Evolutionary conservation across 2,888 invertebrate species (phyloP).

Genomic region (Crematogaster levior): DNA sequence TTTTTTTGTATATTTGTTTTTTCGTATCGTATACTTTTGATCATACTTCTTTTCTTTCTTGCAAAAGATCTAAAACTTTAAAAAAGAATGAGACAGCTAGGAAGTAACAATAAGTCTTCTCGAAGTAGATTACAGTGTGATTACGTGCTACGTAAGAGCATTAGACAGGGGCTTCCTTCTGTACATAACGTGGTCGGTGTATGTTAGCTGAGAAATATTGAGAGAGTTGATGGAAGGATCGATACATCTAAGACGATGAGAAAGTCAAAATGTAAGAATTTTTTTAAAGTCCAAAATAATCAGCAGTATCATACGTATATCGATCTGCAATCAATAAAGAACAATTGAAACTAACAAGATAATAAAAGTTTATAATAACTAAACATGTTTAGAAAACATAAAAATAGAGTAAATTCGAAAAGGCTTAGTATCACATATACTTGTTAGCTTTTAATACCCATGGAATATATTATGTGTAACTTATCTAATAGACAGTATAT

Average conservation of each 20-base stretch:
- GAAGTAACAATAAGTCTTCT: conserved; percentile 78
- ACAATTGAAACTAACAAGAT: background rate
- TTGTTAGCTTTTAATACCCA: background rate
- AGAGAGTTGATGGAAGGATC: conserved; percentile 22
- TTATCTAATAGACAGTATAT: background rate
- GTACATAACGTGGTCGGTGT: conserved; percentile 22
- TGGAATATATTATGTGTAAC: background rate
- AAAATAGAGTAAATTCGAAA: background rate
- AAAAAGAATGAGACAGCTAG: conserved; percentile 73
- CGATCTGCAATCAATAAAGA: background rate
- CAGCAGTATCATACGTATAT: background rate
- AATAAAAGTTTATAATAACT: background rate
- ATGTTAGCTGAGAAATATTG: conserved; percentile 19
- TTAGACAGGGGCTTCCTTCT: conserved; percentile 79
- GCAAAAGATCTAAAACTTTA: conserved; percentile 60
- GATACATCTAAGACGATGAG: background rate
- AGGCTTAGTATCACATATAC: background rate
- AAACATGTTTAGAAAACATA: background rate
- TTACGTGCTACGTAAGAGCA: conserved; percentile 79
- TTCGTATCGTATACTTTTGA: background rate
- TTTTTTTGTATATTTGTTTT: background rate
- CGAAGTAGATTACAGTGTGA: conserved; percentile 79
- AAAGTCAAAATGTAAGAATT: conserved; percentile 18
- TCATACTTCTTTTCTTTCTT: conserved; percentile 10
- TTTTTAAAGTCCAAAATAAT: background rate